phyloP scores from a whole-genome alignment of 2,888 invertebrate genomes.

The Charanyca ferruginea region DNA sequence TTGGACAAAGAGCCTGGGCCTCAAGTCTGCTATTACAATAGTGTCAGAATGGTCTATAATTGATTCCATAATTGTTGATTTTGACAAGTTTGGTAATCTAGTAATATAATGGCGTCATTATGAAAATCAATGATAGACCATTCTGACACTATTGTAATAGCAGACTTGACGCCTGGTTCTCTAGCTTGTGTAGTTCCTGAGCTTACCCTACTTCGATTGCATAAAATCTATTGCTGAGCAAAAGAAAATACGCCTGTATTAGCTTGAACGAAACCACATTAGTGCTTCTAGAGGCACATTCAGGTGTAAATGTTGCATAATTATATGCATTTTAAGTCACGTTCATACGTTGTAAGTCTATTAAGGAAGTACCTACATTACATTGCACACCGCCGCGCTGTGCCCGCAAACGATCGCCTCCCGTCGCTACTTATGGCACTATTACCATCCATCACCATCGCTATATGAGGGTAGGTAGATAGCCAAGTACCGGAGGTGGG shows the following conservation, averaged over 20 bases:
- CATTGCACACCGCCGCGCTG: conserved; percentile 53
- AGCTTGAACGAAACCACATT: neutral
- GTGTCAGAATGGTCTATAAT: no score
- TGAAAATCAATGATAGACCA: no score
- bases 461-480: conserved; percentile 7
- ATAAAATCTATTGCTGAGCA: neutral
- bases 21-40: no score
- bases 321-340: conserved; percentile 14
- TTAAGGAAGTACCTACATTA: conserved; percentile 38
- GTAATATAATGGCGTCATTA: no score
- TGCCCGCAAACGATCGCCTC: conserved; percentile 50
- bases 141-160: no score
- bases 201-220: no score
- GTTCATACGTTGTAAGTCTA: conserved; percentile 24
- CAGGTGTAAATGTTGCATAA: conserved; percentile 34
- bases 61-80: no score
- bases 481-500: neutral
- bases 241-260: neutral
- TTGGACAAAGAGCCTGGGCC: neutral
- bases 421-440: conserved; percentile 54
- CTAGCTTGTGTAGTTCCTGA: neutral
- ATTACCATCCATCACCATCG: conserved; percentile 52
- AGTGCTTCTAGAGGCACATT: neutral
- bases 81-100: no score
- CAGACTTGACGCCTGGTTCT: no score